Conservation (phyloP, 2,797 vertebrate genomes). For the Gobio occitaniae region DNA sequence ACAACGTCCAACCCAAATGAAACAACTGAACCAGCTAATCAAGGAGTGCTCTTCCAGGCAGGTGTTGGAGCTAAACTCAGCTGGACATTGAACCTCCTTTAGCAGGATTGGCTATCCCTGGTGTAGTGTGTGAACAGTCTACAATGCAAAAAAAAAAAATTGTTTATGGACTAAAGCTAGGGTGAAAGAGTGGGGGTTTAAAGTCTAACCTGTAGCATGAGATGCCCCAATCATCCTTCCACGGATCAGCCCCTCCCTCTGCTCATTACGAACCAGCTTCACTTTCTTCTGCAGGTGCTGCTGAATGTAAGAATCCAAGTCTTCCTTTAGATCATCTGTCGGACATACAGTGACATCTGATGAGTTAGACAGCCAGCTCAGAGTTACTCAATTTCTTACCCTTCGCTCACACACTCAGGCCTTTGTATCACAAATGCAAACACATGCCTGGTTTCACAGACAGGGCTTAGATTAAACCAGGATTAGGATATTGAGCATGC, state of each 20-base stretch:
- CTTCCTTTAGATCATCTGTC: constrained; percentile 89
- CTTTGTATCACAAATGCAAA: too few species aligned
- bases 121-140: not conserved
- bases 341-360: not conserved
- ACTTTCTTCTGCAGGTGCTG: constrained; percentile 84
- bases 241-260: constrained; percentile 92
- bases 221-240: constrained; percentile 95
- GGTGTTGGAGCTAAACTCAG: not conserved
- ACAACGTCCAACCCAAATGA: not conserved
- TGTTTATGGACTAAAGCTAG: not conserved
- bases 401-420: not conserved
- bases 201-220: constrained; percentile 85
- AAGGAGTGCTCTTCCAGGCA: not conserved
- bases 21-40: not conserved
- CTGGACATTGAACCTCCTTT: not conserved
- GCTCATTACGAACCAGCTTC: constrained; percentile 87
- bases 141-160: not conserved
- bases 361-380: not conserved
- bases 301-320: constrained; percentile 81
- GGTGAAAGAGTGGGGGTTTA: not conserved
- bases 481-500: too few species aligned
- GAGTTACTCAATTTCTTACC: not conserved
- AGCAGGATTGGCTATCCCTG: not conserved
- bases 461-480: too few species aligned
- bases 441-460: too few species aligned